These are phyloP conservation scores for Philantomba maxwellii DNA, from an alignment of 2,113 vertebrate species.

Conservation along the genomic window DNA sequence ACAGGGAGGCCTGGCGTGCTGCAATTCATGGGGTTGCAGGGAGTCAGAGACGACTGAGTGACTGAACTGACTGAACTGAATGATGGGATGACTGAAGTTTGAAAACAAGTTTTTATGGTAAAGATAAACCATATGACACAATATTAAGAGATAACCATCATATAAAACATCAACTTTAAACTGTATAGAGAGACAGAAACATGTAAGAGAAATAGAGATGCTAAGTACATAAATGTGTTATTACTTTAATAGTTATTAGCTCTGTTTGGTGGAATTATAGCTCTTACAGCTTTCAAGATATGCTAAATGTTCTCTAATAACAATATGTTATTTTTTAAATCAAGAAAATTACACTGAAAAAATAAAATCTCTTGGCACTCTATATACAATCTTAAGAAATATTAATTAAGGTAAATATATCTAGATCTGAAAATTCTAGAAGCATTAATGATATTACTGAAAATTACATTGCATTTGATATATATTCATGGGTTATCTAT, in stretches of 20 bases:
- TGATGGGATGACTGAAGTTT: neutral
- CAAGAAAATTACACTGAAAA: neutral
- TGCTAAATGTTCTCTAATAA: neutral
- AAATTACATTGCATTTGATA: neutral
- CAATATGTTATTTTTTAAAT: neutral
- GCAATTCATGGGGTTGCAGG: too few species aligned
- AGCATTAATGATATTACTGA: neutral
- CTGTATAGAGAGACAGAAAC: neutral
- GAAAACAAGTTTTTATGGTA: neutral
- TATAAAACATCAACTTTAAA: neutral
- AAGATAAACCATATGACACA: neutral
- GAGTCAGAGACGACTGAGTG: fast-evolving
- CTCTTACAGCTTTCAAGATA: neutral
- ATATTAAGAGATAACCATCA: neutral
- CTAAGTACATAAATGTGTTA: neutral
- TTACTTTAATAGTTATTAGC: neutral
- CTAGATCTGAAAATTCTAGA: neutral
- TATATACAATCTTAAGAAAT: neutral
- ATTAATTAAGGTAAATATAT: neutral
- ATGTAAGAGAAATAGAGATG: neutral
- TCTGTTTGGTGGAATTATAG: neutral
- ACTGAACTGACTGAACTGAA: too few species aligned
- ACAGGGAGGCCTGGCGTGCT: too few species aligned
- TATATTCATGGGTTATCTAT: neutral
- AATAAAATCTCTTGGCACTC: neutral